These are phyloP conservation scores for Channa striata DNA, from an alignment of 2,797 vertebrate species.

Conservation along the genomic window DNA sequence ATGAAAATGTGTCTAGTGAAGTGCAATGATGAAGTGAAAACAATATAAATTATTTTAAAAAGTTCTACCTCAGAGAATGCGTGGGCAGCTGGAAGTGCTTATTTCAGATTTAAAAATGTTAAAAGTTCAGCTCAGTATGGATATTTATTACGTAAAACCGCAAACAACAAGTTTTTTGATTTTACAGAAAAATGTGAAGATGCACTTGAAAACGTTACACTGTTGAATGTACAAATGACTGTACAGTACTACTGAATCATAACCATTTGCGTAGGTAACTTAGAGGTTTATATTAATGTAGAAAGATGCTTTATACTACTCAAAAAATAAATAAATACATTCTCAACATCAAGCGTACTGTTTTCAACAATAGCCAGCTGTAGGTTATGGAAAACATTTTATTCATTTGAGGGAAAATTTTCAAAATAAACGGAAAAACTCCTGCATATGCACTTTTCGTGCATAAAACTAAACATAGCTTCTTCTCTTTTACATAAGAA, in stretches of 20 bases:
- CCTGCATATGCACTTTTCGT: too few relatives aligned
- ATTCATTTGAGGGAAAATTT: too few relatives aligned
- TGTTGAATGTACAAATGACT: neutral
- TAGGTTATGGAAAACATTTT: too few relatives aligned
- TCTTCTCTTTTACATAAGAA: too few relatives aligned
- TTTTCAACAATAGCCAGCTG: too few relatives aligned
- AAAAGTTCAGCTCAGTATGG: conserved; percentile 5
- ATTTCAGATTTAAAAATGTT: conserved; percentile 23
- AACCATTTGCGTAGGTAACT: neutral
- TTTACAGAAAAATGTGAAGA: neutral
- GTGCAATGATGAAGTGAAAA: conserved; percentile 1
- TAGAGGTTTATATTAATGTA: too few relatives aligned
- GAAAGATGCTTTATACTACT: too few relatives aligned
- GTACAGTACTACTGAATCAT: neutral
- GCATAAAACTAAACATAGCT: too few relatives aligned
- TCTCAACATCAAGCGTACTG: too few relatives aligned
- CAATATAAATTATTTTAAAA: conserved; percentile 17
- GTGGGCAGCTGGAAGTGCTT: conserved; percentile 24
- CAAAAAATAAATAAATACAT: too few relatives aligned
- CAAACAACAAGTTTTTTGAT: conserved; percentile 10
- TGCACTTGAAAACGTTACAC: neutral
- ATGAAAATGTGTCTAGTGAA: conserved; percentile 23
- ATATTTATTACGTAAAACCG: conserved; percentile 33
- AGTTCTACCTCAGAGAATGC: conserved; percentile 7
- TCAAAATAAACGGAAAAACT: too few relatives aligned